phyloP scores from a whole-genome alignment of 1,140 invertebrate genomes.

The Neocloeon triangulifer region DNA sequence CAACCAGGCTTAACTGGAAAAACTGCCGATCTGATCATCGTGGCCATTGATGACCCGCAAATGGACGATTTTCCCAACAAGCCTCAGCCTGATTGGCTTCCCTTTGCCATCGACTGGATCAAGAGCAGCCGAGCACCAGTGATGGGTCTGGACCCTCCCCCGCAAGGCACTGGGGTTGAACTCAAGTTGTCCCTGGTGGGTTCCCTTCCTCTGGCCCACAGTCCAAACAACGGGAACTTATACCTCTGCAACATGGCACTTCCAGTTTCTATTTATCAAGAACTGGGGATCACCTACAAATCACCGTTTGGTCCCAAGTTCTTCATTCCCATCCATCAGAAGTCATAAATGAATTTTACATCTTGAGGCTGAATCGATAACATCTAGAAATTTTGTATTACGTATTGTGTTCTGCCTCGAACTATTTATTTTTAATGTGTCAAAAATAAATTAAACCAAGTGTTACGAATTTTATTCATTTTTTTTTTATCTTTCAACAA shows the following conservation, averaged over 20 bases:
- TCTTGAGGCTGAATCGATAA: too few species aligned
- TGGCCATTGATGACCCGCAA: constrained; percentile 8
- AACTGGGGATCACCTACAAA: constrained; percentile 55
- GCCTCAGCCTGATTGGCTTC: too few species aligned
- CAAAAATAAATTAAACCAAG: too few species aligned
- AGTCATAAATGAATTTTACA: too few species aligned
- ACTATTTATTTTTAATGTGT: too few species aligned
- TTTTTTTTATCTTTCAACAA: too few species aligned
- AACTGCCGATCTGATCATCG: not conserved
- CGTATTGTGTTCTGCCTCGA: too few species aligned
- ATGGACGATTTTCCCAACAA: constrained; percentile 17
- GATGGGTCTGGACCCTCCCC: constrained; percentile 58
- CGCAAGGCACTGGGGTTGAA: constrained; percentile 34
- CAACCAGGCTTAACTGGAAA: not conserved
- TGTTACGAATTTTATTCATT: too few species aligned
- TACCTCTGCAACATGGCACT: constrained; percentile 73
- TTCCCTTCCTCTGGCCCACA: constrained; percentile 48
- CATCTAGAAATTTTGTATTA: too few species aligned
- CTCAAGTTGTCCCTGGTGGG: constrained; percentile 54
- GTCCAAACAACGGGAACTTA: constrained; percentile 45
- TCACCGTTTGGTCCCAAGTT: constrained; percentile 77
- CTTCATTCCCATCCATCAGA: constrained; percentile 59
- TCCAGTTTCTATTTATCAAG: constrained; percentile 48
- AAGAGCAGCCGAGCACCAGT: constrained; percentile 50
- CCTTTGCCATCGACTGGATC: constrained; percentile 46